These are phyloP conservation scores for Leistus spinibarbis DNA, from an alignment of 2,888 invertebrate genomes.

Conservation along the genomic window DNA sequence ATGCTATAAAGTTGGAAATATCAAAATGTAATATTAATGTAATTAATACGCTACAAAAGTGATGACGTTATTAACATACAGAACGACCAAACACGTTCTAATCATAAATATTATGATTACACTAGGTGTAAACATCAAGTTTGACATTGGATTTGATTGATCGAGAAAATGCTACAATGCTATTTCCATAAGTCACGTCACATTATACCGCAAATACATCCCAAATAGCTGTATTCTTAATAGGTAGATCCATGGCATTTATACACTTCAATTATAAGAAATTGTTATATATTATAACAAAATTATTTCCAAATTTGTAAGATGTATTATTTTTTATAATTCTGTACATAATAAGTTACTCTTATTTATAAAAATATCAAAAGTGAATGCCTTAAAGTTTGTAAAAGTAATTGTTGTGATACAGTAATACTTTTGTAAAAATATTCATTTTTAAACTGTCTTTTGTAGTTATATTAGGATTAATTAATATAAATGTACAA, in stretches of 20 bases:
- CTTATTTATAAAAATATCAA: not conserved
- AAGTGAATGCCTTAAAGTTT: conserved; percentile 15
- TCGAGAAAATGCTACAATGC: too few relatives aligned
- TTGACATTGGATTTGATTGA: too few relatives aligned
- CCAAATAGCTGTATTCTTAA: too few relatives aligned
- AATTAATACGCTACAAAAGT: too few relatives aligned
- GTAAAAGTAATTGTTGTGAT: not conserved
- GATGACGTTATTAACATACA: too few relatives aligned
- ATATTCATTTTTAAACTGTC: conserved; percentile 20
- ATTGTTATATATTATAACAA: not conserved
- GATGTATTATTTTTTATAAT: not conserved
- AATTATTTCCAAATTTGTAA: not conserved
- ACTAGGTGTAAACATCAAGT: too few relatives aligned
- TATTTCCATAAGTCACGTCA: too few relatives aligned
- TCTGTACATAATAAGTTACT: not conserved
- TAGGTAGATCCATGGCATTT: not conserved
- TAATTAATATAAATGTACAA: conserved; percentile 9
- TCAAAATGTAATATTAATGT: too few relatives aligned
- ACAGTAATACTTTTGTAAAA: conserved; percentile 21
- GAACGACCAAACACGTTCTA: too few relatives aligned
- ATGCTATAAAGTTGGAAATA: not conserved
- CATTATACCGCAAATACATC: too few relatives aligned
- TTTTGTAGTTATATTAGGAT: not conserved
- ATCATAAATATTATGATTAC: too few relatives aligned
- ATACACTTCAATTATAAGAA: not conserved